Evolutionary conservation across 2,113 vertebrate species (phyloP), one percentile per base, ranked within the genome.

Genomic region (Cariama cristata): DNA sequence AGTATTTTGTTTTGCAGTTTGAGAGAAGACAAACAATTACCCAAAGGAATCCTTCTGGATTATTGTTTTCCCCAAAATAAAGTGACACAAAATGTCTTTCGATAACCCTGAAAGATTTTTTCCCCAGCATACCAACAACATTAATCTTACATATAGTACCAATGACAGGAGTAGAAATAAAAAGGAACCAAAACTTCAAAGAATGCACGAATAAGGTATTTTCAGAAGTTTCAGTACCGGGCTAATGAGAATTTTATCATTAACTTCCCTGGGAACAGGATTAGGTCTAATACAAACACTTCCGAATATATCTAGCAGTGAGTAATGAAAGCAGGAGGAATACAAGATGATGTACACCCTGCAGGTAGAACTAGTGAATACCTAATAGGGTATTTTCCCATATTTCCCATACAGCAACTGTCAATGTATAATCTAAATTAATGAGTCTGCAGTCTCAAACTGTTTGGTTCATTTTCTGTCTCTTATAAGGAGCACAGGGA

Each of bases 241-340:
- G 35, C 44, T 93, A 95, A 96, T 84, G 64, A 94, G 92, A 95
- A 95, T 95, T 93, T 96, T 95, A 84, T 95, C 91, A 91, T 94
- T 93, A 88, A 74, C 68, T 91, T 95, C 40, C 40, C 62, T 53
- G 7, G 73, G 68, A 97, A 81, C 30, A 82, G 80, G 62, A 88
- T 91, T 95, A 94, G 27, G 76, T 75, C 80, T 79, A 92, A 96
- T 44, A 83, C 69, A 92, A 97, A 91, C 52, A 81, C 40, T 91
- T 85, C 68, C 87, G 76, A 86, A 20, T 89, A 84, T 75, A 59
- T 86, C 64, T 82, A 85, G 27, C 93, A 87, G 50, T 79, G 66
- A 95, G 64, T 66, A 96, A 92, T 84, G 86, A 86, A 93, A 80
- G 68, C 52, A 86, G 56, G 24, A 93, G 30, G 52, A 95, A 85